phyloP scores from a whole-genome alignment of 2,888 invertebrate genomes.

The Amphipoea oculea region DNA sequence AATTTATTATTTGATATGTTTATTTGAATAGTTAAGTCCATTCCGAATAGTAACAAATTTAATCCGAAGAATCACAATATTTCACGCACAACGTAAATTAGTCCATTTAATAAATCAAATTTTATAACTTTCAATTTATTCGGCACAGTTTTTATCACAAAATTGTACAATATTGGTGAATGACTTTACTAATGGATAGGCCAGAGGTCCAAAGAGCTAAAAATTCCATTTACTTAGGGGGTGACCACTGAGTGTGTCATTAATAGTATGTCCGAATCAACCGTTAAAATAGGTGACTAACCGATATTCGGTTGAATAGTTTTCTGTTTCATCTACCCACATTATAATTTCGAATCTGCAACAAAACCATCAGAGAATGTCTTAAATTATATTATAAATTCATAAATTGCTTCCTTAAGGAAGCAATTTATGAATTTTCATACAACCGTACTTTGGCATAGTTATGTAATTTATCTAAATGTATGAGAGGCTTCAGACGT shows the following conservation, averaged over 20 bases:
- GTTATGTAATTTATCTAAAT: background rate
- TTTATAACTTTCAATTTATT: background rate
- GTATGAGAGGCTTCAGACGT: background rate
- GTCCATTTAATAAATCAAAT: background rate
- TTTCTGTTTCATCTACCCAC: background rate
- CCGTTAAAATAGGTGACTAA: background rate
- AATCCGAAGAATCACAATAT: background rate
- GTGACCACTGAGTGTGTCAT: background rate
- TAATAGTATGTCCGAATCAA: background rate
- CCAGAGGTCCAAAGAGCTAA: background rate
- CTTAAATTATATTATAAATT: background rate
- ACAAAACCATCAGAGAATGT: background rate
- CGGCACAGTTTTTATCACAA: background rate
- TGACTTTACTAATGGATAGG: background rate
- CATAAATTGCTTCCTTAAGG: too few relatives aligned
- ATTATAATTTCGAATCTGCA: background rate
- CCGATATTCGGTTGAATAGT: background rate
- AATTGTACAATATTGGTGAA: background rate
- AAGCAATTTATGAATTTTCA: background rate
- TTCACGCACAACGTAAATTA: background rate
- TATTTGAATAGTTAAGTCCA: background rate
- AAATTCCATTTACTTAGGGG: background rate
- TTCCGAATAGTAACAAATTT: background rate
- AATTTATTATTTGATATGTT: constrained; percentile 1
- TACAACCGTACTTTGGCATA: background rate